Evolutionary conservation across 35 echinoderm and acorn worm genomes (phyloP).

Genomic region (Eucidaris tribuloides): DNA sequence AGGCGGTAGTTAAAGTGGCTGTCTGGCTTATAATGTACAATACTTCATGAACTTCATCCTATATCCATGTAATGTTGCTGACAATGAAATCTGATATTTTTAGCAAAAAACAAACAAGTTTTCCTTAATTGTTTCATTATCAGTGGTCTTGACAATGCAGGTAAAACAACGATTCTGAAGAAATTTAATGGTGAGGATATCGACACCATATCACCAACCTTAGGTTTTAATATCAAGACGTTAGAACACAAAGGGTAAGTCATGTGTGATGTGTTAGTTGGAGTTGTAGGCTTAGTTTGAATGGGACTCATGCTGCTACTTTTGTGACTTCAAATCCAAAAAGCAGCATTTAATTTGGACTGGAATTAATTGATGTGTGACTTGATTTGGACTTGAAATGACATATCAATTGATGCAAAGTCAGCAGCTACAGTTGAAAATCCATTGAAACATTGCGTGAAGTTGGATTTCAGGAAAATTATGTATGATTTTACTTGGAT

Average conservation of each 20-base stretch:
- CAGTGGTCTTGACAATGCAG: slow-evolving; percentile 98
- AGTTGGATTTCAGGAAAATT: too few relatives aligned
- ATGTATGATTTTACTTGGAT: too few relatives aligned
- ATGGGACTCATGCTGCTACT: too few relatives aligned
- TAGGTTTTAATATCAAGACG: slow-evolving; percentile 98
- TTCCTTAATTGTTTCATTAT: slow-evolving; percentile 2
- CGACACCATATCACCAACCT: slow-evolving; percentile 94
- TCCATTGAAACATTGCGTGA: too few relatives aligned
- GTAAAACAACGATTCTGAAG: slow-evolving; percentile 98
- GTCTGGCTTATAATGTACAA: not conserved
- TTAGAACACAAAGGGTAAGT: slow-evolving; percentile 96
- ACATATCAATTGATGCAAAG: too few relatives aligned
- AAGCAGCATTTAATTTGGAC: too few relatives aligned
- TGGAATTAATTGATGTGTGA: too few relatives aligned
- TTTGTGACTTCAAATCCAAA: too few relatives aligned
- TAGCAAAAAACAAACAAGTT: not conserved
- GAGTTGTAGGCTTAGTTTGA: too few relatives aligned
- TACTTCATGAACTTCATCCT: not conserved
- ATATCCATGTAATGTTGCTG: not conserved
- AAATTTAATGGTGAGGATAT: slow-evolving; percentile 99
- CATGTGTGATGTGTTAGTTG: too few relatives aligned
- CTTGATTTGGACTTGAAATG: too few relatives aligned
- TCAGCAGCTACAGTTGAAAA: too few relatives aligned
- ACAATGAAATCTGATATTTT: not conserved
- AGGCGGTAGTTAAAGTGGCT: not conserved